phyloP scores from a whole-genome alignment of 2,888 invertebrate species.

The Hypsopygia costalis region DNA sequence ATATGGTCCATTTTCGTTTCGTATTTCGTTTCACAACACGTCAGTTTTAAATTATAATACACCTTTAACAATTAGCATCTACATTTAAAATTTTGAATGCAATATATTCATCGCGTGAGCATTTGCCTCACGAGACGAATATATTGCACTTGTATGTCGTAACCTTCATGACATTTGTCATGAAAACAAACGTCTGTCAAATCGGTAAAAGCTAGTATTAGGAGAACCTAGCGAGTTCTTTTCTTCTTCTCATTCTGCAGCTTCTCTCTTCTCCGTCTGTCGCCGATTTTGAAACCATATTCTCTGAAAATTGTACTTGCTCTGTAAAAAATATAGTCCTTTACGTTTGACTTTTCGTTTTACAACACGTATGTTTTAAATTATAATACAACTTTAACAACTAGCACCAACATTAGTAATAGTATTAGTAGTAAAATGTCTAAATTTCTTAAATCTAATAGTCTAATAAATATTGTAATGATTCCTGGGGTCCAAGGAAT shows the following conservation, averaged over 20 bases:
- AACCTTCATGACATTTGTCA: no score
- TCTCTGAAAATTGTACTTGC: constrained; percentile 85
- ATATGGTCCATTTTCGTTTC: constrained; percentile 87
- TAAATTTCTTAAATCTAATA: no score
- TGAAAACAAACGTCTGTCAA: constrained; percentile 8
- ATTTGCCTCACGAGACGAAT: no score
- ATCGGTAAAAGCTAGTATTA: neutral
- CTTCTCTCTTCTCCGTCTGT: constrained; percentile 81
- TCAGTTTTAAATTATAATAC: no score
- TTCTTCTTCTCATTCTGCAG: constrained; percentile 1
- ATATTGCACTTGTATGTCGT: no score
- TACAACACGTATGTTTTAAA: neutral
- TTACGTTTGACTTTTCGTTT: constrained; percentile 78
- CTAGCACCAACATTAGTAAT: no score
- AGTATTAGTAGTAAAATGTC: no score
- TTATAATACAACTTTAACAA: no score
- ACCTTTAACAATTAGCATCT: no score
- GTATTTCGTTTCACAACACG: constrained; percentile 26
- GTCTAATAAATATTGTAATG: constrained; percentile 31
- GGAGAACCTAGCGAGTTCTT: neutral
- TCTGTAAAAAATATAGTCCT: constrained; percentile 87
- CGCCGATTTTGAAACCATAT: constrained; percentile 91
- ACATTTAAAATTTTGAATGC: constrained; percentile 42
- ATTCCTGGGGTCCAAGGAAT: constrained; percentile 22
- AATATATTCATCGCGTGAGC: no score